phyloP scores from a whole-genome alignment of 2,113 vertebrate genomes.

The Propithecus coquereli region DNA sequence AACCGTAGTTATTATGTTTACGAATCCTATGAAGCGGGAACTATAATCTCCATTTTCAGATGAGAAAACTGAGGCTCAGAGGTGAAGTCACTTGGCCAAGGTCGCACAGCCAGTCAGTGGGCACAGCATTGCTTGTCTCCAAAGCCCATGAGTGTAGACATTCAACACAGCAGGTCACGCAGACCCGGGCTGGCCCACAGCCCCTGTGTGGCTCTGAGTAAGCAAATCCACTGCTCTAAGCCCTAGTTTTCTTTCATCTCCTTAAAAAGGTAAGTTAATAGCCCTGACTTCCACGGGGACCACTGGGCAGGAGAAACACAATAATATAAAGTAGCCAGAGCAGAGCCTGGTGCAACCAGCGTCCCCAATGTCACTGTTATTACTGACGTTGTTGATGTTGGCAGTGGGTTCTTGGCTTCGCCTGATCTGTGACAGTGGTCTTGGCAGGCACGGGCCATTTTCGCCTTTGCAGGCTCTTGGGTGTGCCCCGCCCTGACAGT shows the following conservation, averaged over 20 bases:
- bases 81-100: neutral
- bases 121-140: neutral
- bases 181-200: neutral
- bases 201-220: neutral
- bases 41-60: neutral
- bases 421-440: too few relatives aligned
- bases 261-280: neutral
- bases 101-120: neutral
- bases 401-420: neutral
- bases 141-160: too few relatives aligned
- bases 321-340: rapidly evolving
- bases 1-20: neutral
- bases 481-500: neutral
- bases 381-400: rapidly evolving
- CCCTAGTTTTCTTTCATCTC: neutral
- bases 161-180: neutral
- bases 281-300: neutral
- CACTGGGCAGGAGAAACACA: neutral
- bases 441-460: neutral
- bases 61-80: neutral
- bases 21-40: neutral
- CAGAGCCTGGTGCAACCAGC: rapidly evolving
- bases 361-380: rapidly evolving
- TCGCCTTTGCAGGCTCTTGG: neutral
- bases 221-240: neutral